These are phyloP conservation scores for Polylopha cassiicola DNA, from an alignment of 2,888 invertebrate species.

Conservation along the genomic window DNA sequence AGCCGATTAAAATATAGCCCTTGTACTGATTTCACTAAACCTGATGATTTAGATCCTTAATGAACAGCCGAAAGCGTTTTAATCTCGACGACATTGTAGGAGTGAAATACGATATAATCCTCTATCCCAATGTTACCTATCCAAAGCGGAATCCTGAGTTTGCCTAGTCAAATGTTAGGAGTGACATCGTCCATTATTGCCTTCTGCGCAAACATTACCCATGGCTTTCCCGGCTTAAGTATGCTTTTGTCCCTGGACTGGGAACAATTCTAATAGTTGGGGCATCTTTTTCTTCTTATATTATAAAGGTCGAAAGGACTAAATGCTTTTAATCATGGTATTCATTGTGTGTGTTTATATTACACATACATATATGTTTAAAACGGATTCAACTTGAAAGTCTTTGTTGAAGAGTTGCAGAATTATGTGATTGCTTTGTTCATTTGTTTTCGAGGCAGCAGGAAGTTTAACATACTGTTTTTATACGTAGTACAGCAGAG, in stretches of 20 bases:
- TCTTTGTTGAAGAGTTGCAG: too few relatives aligned
- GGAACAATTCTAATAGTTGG: constrained; percentile 13
- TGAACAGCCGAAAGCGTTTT: too few relatives aligned
- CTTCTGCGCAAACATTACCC: constrained; percentile 64
- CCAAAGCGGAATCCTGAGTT: constrained; percentile 34
- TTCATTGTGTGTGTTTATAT: constrained; percentile 4
- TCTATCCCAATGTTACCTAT: constrained; percentile 8
- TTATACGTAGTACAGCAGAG: constrained; percentile 3
- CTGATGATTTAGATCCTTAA: too few relatives aligned
- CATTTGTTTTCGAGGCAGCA: too few relatives aligned
- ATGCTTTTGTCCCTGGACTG: constrained; percentile 37
- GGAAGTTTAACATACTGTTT: constrained; percentile 7
- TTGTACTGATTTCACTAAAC: too few relatives aligned
- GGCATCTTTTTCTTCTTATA: constrained; percentile 13
- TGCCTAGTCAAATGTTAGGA: constrained; percentile 65
- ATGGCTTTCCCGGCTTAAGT: constrained; percentile 49
- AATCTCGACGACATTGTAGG: too few relatives aligned
- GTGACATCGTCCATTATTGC: constrained; percentile 68
- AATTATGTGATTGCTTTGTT: too few relatives aligned
- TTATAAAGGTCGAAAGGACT: constrained; percentile 13
- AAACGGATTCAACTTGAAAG: too few relatives aligned
- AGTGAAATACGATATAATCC: constrained; percentile 2
- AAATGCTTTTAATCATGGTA: constrained; percentile 10
- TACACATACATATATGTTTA: too few relatives aligned
- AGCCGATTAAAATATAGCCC: too few relatives aligned